Evolutionary conservation across 2,113 vertebrate genomes (phyloP).

Genomic region (Cyanocitta stelleri): DNA sequence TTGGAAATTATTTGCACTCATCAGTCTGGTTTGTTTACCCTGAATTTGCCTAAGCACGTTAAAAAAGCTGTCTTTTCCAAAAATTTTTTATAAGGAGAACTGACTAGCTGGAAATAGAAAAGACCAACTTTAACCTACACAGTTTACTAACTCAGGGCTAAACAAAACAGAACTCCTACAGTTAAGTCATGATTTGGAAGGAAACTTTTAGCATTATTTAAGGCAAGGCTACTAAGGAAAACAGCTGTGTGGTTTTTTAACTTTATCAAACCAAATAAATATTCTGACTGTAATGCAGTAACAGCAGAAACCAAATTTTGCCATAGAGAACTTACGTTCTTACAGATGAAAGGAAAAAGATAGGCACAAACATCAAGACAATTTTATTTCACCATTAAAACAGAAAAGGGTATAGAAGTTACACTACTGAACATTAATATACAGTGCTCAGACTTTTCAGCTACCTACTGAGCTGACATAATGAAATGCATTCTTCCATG

Average conservation of each 20-base stretch:
- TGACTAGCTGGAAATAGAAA: not conserved
- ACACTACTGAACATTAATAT: not conserved
- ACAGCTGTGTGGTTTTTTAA: not conserved
- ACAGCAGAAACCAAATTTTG: not conserved
- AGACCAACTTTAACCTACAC: not conserved
- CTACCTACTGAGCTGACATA: not conserved
- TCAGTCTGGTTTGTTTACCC: not conserved
- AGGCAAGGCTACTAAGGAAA: not conserved
- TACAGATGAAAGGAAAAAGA: not conserved
- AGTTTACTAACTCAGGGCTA: not conserved
- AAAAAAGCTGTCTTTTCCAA: not conserved
- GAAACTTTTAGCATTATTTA: not conserved
- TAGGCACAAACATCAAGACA: not conserved
- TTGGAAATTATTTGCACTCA: not conserved
- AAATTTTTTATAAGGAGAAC: not conserved
- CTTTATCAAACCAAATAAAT: not conserved
- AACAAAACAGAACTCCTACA: not conserved
- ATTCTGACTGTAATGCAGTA: not conserved
- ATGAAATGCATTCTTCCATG: not conserved
- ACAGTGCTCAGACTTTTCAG: not conserved
- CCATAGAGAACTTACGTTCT: not conserved
- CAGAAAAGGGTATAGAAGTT: not conserved
- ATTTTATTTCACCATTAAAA: not conserved
- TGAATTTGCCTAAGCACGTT: not conserved
- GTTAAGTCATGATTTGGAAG: not conserved